Percentiles rank a stretch among this genome's conserved stretches.
phyloP scores from a whole-genome alignment of 2,888 invertebrate species.

The Coelinius sp. region DNA sequence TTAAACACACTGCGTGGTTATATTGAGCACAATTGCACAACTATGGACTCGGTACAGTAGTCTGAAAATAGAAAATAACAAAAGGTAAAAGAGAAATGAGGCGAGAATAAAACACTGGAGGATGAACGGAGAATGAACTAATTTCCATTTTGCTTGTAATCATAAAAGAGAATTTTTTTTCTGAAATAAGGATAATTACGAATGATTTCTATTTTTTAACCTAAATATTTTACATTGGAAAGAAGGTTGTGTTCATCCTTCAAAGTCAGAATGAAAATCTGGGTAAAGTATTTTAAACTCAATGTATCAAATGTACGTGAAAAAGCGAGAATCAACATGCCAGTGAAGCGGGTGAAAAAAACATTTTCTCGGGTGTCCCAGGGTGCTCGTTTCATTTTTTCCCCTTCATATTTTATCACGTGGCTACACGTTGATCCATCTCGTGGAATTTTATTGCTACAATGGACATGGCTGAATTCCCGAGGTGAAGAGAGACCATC shows the following conservation, averaged over 20 bases:
- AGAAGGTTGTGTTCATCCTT: no score
- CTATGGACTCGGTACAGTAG: neutral
- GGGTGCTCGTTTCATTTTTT: constrained; percentile 5
- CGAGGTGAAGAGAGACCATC: constrained; percentile 10
- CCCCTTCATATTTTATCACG: constrained; percentile 28
- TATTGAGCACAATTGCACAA: no score
- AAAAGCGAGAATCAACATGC: neutral
- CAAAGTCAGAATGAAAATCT: no score
- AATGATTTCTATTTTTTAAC: constrained; percentile 3
- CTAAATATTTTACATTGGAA: no score
- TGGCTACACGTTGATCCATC: constrained; percentile 28
- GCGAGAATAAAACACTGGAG: neutral
- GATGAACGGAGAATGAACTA: neutral
- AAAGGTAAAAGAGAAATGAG: neutral
- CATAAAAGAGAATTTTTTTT: no score
- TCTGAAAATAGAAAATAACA: neutral
- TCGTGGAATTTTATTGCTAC: constrained; percentile 30
- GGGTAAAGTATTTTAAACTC: neutral
- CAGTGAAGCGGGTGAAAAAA: neutral
- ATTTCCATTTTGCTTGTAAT: constrained; percentile 5
- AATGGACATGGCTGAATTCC: constrained; percentile 2
- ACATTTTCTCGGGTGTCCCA: constrained; percentile 1
- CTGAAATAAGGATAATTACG: no score
- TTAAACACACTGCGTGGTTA: no score
- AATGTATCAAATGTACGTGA: neutral